A percentile compares a stretch with the other conserved stretches of the same genome.
Conservation (phyloP, 37 sponge, comb jelly and placozoan genomes). For the Eunapius fragilis region DNA sequence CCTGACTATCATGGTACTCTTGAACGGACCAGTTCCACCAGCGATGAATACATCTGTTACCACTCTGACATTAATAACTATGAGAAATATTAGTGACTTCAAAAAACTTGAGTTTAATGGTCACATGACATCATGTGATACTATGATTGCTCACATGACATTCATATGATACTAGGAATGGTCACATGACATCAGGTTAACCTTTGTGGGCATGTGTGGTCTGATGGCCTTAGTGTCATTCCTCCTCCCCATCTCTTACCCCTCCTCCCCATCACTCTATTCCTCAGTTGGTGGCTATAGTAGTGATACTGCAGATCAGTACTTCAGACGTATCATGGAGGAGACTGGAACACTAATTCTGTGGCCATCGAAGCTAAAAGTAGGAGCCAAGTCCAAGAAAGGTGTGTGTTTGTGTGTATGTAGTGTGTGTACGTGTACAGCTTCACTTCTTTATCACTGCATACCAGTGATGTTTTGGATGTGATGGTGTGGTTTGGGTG, state of each 20-base stretch:
- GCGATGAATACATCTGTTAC: constrained; percentile 52
- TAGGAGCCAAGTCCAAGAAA: constrained; percentile 92
- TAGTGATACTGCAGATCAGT: constrained; percentile 54
- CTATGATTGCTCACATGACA: too few relatives aligned
- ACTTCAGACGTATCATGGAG: constrained; percentile 64
- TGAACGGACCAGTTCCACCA: constrained; percentile 22
- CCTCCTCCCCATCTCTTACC: not conserved
- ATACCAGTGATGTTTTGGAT: too few relatives aligned
- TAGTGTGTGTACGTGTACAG: not conserved
- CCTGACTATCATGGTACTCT: not conserved
- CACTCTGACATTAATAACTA: constrained; percentile 38
- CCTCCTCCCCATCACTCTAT: not conserved
- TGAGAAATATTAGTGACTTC: constrained; percentile 78
- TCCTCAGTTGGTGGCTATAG: constrained; percentile 1
- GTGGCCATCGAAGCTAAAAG: constrained; percentile 88
- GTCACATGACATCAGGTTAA: too few relatives aligned
- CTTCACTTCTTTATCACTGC: too few relatives aligned
- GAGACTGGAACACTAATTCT: constrained; percentile 57
- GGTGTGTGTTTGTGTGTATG: constrained; percentile 20
- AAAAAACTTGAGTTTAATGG: constrained; percentile 83
- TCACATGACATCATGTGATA: not conserved
- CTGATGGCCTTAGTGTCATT: not conserved
- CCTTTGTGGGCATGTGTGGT: too few relatives aligned
- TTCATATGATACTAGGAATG: too few relatives aligned
- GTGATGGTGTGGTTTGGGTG: too few relatives aligned